Conservation (phyloP, 2,113 vertebrate genomes). For the Pampusana beccarii region DNA sequence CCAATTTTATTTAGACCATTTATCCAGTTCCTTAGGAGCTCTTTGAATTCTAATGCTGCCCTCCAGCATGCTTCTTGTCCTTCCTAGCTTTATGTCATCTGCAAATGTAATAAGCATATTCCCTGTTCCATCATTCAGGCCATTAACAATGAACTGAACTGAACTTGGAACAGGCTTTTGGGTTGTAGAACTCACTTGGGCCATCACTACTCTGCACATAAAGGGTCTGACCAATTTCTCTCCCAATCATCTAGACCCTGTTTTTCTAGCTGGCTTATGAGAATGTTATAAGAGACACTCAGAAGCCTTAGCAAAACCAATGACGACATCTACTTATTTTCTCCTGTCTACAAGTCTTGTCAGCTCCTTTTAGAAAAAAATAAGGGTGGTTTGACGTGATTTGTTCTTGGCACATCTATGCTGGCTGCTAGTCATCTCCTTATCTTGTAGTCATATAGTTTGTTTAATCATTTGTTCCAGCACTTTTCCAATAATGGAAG, state of each 20-base stretch:
- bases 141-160: constrained; percentile 1
- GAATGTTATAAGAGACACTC: background rate
- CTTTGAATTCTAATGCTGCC: constrained; percentile 57
- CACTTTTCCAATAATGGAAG: constrained; percentile 8
- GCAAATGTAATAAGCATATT: constrained; percentile 31
- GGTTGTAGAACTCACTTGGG: background rate
- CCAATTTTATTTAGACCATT: constrained; percentile 50
- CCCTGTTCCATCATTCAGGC: constrained; percentile 14
- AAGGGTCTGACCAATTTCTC: background rate
- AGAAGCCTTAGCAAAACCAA: background rate
- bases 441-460: background rate
- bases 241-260: background rate
- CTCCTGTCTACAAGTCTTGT: background rate
- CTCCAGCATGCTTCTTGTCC: background rate
- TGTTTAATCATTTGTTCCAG: constrained; percentile 13
- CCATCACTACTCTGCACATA: background rate
- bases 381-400: background rate
- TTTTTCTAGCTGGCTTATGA: background rate
- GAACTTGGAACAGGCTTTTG: background rate
- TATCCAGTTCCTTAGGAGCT: constrained; percentile 23
- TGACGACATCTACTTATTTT: background rate
- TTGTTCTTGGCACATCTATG: background rate
- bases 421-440: background rate
- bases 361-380: background rate
- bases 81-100: background rate